Evolutionary conservation across 2,888 invertebrate species (phyloP), one percentile per base, ranked within the genome.

Genomic region (Helleia helle): DNA sequence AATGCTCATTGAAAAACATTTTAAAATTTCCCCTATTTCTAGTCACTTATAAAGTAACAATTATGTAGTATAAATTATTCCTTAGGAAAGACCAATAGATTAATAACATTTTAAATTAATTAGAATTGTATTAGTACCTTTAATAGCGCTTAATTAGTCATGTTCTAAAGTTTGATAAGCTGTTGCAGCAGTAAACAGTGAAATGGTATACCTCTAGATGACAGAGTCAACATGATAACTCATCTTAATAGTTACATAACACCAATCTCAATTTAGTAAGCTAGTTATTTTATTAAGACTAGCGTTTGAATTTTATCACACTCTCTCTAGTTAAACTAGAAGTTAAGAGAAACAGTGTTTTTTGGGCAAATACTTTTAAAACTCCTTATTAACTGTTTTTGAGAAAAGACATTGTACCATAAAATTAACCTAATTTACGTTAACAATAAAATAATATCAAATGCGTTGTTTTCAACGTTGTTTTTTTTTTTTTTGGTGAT

Each of bases 71-170:
- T 61, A 63, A 66, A 47, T 52, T 50, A 58, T 58, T 46, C 65
- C 67, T 71, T 75, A 71, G 77, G 73, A 75, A 76, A 65, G 81
- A 81, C 81, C 81, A 81, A 81, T 76, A 76, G 71, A 72, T 44
- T 48, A 49, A 52, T 44, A 48, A 49, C 52, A 47, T 47, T 42
- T 52, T 50, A 38, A 41, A 46, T 51, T 51, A 49, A 50, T 42
- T 54, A 49, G 47, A 43, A 42, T 50, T 44, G 42, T 55, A 55
- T 12, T 65, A 65, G 57, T 55, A 55, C 56, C 56, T 61, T 66
- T 65, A 60, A 55, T 66, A 62, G 54, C 55, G 64, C 61, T 59
- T 67, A 75, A 71, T 65, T 59, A 65, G 71, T 59, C 58, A 56
- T 52, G 54, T 65, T 73, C n/a, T 58, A 62, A 65, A 65, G 61